Base-by-base conservation (phyloP, 2,797 vertebrate species). In the Protosalanx chinensis region DNA sequence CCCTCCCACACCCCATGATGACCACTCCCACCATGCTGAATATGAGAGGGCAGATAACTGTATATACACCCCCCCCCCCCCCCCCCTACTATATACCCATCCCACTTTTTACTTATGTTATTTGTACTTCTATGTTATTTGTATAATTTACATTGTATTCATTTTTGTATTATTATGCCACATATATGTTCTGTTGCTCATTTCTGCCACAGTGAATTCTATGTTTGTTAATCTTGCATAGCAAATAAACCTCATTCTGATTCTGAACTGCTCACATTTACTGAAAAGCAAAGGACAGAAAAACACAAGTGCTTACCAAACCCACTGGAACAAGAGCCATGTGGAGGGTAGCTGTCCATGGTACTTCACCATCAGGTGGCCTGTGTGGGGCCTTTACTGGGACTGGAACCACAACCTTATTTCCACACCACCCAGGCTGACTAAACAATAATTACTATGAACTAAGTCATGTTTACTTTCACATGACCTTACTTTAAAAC, bases 1-100 rank as follows among this genome's bases (percentile, higher is more conserved):
- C 57, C n/a, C 67, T 61, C 5, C 32, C 32, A 67, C 72, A 80
- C 79, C 84, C 81, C 73, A 1, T 15, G 63, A 20, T 75, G 79
- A 80, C 79, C 88, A 80, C 86, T 83, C 78, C 85, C 62, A 76
- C 83, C 81, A 75, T 79, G 66, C 66, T 58, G 57, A 10, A 73
- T 53, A 30, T 58, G 30, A 64, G 32, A 63, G 49, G 67, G 64
- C 10, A 46, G 41, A 10, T 46, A 46, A 46, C 41, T 27, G 23
- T 27, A 27, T 27, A 27, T 27, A n/a, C n/a, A n/a, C n/a, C n/a
- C n/a, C n/a, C n/a, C n/a, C n/a, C n/a, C n/a, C n/a, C n/a, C n/a
- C n/a, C n/a, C n/a, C n/a, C n/a, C n/a, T n/a, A n/a, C n/a, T n/a
- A 27, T 27, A 27, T 27, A 27, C 23, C 23, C 23, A 27, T 27